phyloP scores from a whole-genome alignment of 2,888 invertebrate genomes.

The Strigamia crassipes region DNA sequence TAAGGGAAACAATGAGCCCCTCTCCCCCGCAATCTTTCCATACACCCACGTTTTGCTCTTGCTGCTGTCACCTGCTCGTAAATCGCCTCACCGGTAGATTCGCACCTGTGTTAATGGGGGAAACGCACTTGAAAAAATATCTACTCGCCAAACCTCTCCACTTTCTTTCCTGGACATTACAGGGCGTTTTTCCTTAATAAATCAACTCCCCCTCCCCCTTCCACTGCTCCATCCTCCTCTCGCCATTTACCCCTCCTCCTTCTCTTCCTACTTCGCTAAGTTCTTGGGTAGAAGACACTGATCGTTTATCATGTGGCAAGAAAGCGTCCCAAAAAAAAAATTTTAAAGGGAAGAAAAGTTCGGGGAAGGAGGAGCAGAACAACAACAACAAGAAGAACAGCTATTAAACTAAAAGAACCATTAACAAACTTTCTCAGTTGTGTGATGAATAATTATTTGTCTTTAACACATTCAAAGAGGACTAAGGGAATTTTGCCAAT shows the following conservation, averaged over 20 bases:
- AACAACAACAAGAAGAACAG: slow-evolving; percentile 30
- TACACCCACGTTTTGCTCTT: slow-evolving; percentile 36
- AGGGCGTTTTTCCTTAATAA: slow-evolving; percentile 36
- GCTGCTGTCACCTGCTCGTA: slow-evolving; percentile 44
- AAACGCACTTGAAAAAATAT: slow-evolving; percentile 36
- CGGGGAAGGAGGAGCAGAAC: not conserved
- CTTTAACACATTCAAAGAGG: slow-evolving; percentile 18
- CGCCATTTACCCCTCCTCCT: not conserved
- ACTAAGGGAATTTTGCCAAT: slow-evolving; percentile 32
- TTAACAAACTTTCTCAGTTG: slow-evolving; percentile 28
- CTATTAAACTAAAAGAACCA: slow-evolving; percentile 25
- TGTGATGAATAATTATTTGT: slow-evolving; percentile 39
- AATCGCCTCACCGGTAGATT: slow-evolving; percentile 35
- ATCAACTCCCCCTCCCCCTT: not conserved
- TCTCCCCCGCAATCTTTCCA: slow-evolving; percentile 42
- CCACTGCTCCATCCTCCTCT: not conserved
- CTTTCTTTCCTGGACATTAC: slow-evolving; percentile 33
- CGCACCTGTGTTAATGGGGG: slow-evolving; percentile 40
- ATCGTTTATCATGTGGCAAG: slow-evolving; percentile 12
- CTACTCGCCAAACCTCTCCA: slow-evolving; percentile 37
- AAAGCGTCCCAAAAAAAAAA: not conserved
- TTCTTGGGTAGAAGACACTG: slow-evolving; percentile 27
- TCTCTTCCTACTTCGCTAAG: slow-evolving; percentile 24
- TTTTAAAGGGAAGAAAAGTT: slow-evolving; percentile 25
- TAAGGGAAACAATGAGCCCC: slow-evolving; percentile 44